Percentiles rank a stretch among this genome's conserved stretches.
Evolutionary conservation across 2,888 invertebrate genomes (phyloP).

Genomic region (Esperia sulphurella): DNA sequence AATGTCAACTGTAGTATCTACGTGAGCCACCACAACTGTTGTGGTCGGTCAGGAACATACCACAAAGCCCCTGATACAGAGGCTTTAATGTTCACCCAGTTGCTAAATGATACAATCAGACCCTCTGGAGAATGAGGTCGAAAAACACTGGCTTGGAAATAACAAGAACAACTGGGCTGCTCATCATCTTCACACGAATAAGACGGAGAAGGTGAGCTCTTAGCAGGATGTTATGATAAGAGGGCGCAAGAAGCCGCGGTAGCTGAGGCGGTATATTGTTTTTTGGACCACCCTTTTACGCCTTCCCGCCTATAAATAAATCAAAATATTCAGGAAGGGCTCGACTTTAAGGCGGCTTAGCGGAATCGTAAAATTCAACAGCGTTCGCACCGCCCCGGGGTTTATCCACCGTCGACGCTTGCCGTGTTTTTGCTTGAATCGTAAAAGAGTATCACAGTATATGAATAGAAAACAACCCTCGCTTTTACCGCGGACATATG

Average conservation of each 20-base stretch:
- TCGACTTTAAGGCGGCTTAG: conserved; percentile 78
- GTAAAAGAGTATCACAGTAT: conserved; percentile 73
- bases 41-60: too few species aligned
- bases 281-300: conserved; percentile 73
- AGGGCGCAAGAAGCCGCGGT: conserved; percentile 41
- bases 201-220: conserved; percentile 20
- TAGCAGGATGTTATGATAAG: conserved; percentile 55
- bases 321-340: conserved; percentile 79
- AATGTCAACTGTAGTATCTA: not conserved
- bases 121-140: not conserved
- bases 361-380: conserved; percentile 79
- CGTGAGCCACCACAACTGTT: too few species aligned
- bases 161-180: not conserved
- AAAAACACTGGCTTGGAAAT: too few species aligned
- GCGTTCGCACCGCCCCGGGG: conserved; percentile 65
- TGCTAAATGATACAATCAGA: too few species aligned
- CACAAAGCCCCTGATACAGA: too few species aligned
- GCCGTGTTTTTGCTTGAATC: conserved; percentile 72
- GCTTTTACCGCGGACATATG: conserved; percentile 67
- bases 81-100: too few species aligned
- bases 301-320: conserved; percentile 77
- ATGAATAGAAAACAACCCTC: conserved; percentile 71
- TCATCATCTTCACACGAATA: not conserved
- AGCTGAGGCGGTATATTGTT: conserved; percentile 69
- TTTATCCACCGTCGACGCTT: conserved; percentile 69